phyloP scores from a whole-genome alignment of 2,113 vertebrate genomes.

The Mesocricetus auratus region DNA sequence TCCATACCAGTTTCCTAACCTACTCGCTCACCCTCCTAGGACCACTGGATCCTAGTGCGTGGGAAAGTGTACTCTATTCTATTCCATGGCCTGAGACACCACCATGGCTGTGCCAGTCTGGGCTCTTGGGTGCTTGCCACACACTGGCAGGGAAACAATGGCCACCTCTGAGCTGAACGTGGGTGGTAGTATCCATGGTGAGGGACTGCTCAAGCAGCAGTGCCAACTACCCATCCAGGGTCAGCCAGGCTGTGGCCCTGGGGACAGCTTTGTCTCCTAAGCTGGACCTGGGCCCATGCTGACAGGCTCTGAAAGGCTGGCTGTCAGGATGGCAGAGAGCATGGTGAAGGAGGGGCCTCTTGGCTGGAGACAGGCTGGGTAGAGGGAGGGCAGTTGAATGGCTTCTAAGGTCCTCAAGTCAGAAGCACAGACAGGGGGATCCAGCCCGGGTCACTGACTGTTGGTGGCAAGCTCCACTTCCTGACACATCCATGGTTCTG shows the following conservation, averaged over 20 bases:
- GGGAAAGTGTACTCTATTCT: conserved; percentile 50
- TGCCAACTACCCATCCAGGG: conserved; percentile 55
- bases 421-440: background rate
- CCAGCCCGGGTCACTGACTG: background rate
- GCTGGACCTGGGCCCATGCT: conserved; percentile 33
- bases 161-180: conserved; percentile 66
- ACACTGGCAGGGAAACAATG: conserved; percentile 67
- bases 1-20: background rate
- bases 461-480: background rate
- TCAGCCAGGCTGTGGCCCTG: conserved; percentile 48
- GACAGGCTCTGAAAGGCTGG: background rate
- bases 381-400: background rate
- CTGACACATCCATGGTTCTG: background rate
- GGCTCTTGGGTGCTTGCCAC: conserved; percentile 63
- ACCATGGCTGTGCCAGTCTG: conserved; percentile 25
- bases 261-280: conserved; percentile 52
- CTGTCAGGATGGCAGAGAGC: background rate
- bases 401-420: background rate
- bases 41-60: background rate
- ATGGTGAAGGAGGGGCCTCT: background rate
- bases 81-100: background rate
- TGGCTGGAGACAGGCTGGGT: background rate
- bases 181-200: conserved; percentile 72
- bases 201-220: background rate
- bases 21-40: background rate